phyloP scores from a whole-genome alignment of 2,113 vertebrate species.

The Gallinago jamesoni region DNA sequence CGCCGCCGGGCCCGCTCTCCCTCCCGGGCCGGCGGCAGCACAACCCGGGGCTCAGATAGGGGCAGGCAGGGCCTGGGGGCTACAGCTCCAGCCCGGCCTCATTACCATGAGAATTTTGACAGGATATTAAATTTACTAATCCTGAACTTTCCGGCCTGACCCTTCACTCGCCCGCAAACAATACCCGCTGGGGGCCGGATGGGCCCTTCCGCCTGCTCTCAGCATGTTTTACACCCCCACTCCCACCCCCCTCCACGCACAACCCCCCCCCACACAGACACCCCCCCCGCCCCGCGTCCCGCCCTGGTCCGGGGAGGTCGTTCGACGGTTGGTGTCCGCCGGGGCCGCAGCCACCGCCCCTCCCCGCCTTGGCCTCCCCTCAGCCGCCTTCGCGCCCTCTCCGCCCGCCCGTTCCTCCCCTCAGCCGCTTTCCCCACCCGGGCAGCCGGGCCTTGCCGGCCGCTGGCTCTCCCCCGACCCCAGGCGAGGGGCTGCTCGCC shows the following conservation, averaged over 20 bases:
- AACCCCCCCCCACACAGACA: no score
- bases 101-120: conserved; percentile 78
- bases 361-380: not conserved
- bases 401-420: not conserved
- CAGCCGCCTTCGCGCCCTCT: not conserved
- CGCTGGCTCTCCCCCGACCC: rapidly evolving
- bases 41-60: not conserved
- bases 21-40: not conserved
- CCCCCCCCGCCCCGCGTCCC: no score
- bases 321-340: not conserved
- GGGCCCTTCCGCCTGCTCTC: not conserved
- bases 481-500: no score
- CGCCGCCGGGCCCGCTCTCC: not conserved
- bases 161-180: conserved; percentile 58
- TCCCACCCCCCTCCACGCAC: no score
- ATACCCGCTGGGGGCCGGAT: not conserved
- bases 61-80: not conserved
- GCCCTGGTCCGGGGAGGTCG: no score
- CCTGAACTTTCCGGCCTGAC: conserved; percentile 74
- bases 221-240: not conserved
- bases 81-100: conserved; percentile 55
- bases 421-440: not conserved
- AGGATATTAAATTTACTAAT: conserved; percentile 82
- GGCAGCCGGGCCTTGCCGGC: not conserved
- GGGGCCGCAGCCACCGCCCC: not conserved